A percentile compares a stretch with the other conserved stretches of the same genome.
These are phyloP conservation scores for Drosophila dunni DNA, from an alignment of 1,140 invertebrate species.

Conservation along the genomic window DNA sequence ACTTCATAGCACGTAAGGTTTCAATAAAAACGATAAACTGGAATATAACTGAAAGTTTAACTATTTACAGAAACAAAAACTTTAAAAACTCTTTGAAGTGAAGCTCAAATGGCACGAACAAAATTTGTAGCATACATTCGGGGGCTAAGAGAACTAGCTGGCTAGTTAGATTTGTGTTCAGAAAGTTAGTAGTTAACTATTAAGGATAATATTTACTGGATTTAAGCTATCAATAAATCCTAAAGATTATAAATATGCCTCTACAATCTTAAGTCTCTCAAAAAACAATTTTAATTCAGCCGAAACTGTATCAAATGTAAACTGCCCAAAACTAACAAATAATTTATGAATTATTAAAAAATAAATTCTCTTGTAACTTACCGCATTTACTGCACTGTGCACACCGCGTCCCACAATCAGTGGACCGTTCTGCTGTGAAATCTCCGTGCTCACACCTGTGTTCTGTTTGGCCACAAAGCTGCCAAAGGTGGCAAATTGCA, in stretches of 20 bases:
- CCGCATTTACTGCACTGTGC: constrained; percentile 75
- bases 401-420: constrained; percentile 63
- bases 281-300: too few species aligned
- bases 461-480: constrained; percentile 58
- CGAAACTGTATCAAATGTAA: too few species aligned
- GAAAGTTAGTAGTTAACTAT: neutral
- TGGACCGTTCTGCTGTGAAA: constrained; percentile 49
- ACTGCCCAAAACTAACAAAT: neutral
- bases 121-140: neutral
- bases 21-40: constrained; percentile 77
- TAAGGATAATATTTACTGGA: neutral
- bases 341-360: neutral
- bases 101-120: neutral
- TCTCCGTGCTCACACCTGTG: constrained; percentile 20
- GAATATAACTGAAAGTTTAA: neutral
- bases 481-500: constrained; percentile 74
- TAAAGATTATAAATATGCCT: too few species aligned
- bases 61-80: neutral
- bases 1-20: constrained; percentile 85
- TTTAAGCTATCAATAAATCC: neutral
- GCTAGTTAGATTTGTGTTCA: neutral
- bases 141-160: neutral
- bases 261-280: too few species aligned
- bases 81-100: neutral
- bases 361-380: constrained; percentile 47